Evolutionary conservation across 2,113 vertebrate species (phyloP), one percentile per base, ranked within the genome.

Genomic region (Saccopteryx leptura): DNA sequence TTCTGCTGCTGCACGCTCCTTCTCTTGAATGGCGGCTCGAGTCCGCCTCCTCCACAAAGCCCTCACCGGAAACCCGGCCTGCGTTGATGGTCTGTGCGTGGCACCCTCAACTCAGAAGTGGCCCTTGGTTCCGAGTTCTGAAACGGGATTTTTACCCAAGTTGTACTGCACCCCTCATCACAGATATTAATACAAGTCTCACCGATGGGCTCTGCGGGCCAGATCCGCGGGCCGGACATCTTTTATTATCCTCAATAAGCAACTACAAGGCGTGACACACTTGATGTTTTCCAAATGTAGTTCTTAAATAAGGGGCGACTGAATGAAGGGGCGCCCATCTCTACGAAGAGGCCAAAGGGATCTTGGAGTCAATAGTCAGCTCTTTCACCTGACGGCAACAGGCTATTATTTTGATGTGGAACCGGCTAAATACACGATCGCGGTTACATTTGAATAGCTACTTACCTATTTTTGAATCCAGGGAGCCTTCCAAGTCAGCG

Each of bases 401-500:
- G 17, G 82, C 8, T 13, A 12, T 9, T 60, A 68, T 19, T 93
- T 65, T 79, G 95, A 82, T 21, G 65, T 18, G 33, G 58, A 76
- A 72, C 2, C n/a, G 26, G 65, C 58, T 75, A 54, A 60, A 9
- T 3, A 1, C 0, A 24, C 1, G 28, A 28, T 13, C 91, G 13
- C 18, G 65, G 15, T 91, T 14, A 48, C 6, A 52, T 1, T 1
- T 61, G 9, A 90, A 81, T 23, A 48, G 31, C 66, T 58, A 94
- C 99, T 95, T 97, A 99, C 99, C 99, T 97, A 99, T 99, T 97
- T 99, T 99, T 1, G 99, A 98, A 88, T 99, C 99, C 21, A 99
- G 97, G 96, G 98, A 98, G 96, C 98, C 99, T 84, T 99, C 98
- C 86, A 99, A 99, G 56, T 97, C 98, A 79, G 48, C 94, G 90